Evolutionary conservation across 2,888 invertebrate species (phyloP).

Genomic region (Halocaridina rubra): DNA sequence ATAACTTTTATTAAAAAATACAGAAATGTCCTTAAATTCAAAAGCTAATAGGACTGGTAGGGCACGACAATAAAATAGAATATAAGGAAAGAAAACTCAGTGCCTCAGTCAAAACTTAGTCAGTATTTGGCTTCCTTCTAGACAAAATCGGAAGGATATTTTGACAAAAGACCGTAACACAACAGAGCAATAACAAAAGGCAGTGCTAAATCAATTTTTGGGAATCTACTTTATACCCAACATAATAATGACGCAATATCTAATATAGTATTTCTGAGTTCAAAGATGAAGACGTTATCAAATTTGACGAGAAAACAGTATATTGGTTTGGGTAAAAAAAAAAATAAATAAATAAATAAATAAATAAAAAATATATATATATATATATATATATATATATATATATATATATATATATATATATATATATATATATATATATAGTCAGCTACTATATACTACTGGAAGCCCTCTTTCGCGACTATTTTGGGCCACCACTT

Average conservation of each 20-base stretch:
- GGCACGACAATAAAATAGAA: neutral
- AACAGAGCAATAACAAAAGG: neutral
- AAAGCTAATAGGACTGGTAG: neutral
- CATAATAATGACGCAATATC: neutral
- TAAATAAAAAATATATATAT: neutral
- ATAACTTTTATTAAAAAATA: constrained; percentile 17
- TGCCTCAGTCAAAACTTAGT: too few species aligned
- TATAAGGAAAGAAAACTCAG: neutral
- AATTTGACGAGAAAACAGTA: neutral
- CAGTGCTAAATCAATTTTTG: neutral
- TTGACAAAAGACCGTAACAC: too few species aligned
- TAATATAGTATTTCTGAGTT: neutral
- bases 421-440: neutral
- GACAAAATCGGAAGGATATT: too few species aligned
- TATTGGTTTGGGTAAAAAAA: neutral
- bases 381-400: neutral
- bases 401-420: neutral
- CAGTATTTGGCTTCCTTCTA: too few species aligned
- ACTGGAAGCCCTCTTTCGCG: neutral
- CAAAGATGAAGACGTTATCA: neutral
- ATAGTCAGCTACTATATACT: neutral
- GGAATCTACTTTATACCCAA: neutral
- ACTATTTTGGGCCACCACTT: constrained; percentile 22
- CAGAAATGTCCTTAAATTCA: constrained; percentile 4
- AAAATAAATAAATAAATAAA: neutral